phyloP scores from a whole-genome alignment of 1,140 invertebrate species.

The Ruditapes philippinarum region DNA sequence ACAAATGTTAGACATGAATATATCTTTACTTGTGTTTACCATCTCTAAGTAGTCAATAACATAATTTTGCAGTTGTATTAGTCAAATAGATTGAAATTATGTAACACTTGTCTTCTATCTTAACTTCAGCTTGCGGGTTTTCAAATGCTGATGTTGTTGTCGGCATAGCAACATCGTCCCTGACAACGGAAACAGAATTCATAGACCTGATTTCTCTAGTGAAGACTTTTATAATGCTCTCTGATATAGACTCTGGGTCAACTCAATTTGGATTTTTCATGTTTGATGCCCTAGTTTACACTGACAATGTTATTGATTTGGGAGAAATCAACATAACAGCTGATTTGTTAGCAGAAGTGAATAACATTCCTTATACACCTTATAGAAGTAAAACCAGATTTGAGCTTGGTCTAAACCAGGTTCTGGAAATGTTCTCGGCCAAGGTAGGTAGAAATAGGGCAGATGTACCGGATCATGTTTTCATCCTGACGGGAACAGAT shows the following conservation, averaged over 20 bases:
- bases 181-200: background rate
- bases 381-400: background rate
- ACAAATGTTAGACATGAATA: too few species aligned
- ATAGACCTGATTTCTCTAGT: background rate
- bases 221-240: background rate
- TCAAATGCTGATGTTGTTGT: slow-evolving; percentile 4
- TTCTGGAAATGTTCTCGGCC: background rate
- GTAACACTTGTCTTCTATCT: too few species aligned
- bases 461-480: background rate
- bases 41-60: too few species aligned
- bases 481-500: background rate
- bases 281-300: slow-evolving; percentile 6
- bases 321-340: background rate
- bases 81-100: too few species aligned
- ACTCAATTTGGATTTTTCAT: background rate
- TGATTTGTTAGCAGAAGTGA: background rate
- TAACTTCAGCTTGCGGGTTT: slow-evolving; percentile 38
- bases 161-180: background rate
- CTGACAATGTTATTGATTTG: background rate
- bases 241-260: background rate
- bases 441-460: background rate
- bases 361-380: background rate
- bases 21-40: too few species aligned
- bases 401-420: background rate
- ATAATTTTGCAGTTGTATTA: too few species aligned